These are phyloP conservation scores for Polyommatus iphigenia DNA, from an alignment of 2,888 invertebrate genomes.

Conservation along the genomic window DNA sequence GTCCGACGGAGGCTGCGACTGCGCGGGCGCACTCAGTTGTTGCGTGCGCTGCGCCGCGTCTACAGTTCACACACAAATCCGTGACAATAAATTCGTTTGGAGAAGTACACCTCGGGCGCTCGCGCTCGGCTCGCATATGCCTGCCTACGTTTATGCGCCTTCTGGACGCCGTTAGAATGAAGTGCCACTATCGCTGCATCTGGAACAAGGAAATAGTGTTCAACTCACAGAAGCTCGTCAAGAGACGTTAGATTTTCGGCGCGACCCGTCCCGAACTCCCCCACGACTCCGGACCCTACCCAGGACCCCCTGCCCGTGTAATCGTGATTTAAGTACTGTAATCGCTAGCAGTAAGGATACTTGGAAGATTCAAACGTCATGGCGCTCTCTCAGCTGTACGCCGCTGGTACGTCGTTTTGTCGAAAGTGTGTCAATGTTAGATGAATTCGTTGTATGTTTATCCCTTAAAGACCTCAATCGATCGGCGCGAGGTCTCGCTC, in stretches of 20 bases:
- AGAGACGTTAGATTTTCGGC: slow-evolving; percentile 88
- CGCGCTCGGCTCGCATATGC: slow-evolving; percentile 74
- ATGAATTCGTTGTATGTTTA: slow-evolving; percentile 52
- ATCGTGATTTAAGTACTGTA: slow-evolving; percentile 58
- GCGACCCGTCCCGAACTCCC: slow-evolving; percentile 52
- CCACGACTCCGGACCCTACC: slow-evolving; percentile 70
- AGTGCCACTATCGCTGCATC: slow-evolving; percentile 92
- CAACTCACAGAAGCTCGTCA: slow-evolving; percentile 95
- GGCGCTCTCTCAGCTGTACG: slow-evolving; percentile 72
- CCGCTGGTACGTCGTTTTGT: slow-evolving; percentile 65
- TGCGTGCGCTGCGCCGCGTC: slow-evolving; percentile 63
- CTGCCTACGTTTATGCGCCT: slow-evolving; percentile 70
- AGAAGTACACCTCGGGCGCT: slow-evolving; percentile 66
- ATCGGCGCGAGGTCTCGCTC: slow-evolving; percentile 65
- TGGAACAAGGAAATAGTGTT: slow-evolving; percentile 96
- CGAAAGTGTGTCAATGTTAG: slow-evolving; percentile 42
- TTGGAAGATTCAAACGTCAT: slow-evolving; percentile 60
- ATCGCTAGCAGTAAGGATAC: slow-evolving; percentile 64
- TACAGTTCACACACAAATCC: slow-evolving; percentile 57
- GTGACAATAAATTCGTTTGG: slow-evolving; percentile 77
- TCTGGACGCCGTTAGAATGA: slow-evolving; percentile 79
- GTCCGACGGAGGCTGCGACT: slow-evolving; percentile 42
- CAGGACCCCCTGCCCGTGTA: slow-evolving; percentile 74
- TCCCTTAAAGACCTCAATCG: slow-evolving; percentile 52
- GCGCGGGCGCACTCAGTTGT: slow-evolving; percentile 60